Evolutionary conservation across 2,797 vertebrate species (phyloP).

Genomic region (Protonibea diacanthus): DNA sequence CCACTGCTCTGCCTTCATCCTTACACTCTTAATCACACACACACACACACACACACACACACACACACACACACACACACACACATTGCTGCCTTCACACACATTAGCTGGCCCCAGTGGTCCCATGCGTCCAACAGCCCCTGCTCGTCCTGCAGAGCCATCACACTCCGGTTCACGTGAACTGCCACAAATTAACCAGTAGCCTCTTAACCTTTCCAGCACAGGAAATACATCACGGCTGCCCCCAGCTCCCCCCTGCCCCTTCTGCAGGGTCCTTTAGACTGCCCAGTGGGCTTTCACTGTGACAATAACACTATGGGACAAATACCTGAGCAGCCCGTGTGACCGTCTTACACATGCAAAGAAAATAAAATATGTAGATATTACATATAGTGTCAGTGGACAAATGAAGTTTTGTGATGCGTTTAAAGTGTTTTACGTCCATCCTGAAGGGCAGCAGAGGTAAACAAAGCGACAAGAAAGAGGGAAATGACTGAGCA

Average conservation of each 20-base stretch:
- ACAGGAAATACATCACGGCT: conserved; percentile 54
- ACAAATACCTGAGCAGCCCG: not conserved
- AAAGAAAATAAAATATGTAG: not conserved
- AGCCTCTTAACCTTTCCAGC: conserved; percentile 61
- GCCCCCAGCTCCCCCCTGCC: not conserved
- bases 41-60: conserved; percentile 31
- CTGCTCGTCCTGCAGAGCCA: conserved; percentile 39
- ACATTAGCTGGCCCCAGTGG: not conserved
- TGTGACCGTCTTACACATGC: not conserved
- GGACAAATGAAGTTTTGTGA: too few species aligned
- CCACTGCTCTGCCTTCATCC: conserved; percentile 61
- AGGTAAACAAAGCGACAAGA: too few species aligned
- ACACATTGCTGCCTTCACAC: conserved; percentile 3
- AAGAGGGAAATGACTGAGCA: too few species aligned
- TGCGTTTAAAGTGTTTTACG: too few species aligned
- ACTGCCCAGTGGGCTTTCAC: not conserved
- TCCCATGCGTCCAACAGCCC: conserved; percentile 26
- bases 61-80: conserved; percentile 18
- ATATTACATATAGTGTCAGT: not conserved
- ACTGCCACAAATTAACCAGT: conserved; percentile 72
- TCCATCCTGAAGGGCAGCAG: too few species aligned
- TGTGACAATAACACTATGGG: not conserved
- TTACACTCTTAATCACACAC: conserved; percentile 49
- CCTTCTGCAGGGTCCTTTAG: not conserved
- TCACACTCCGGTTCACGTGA: conserved; percentile 71